These are phyloP conservation scores for Microdon myrmicae DNA, from an alignment of 2,888 invertebrate species.

Conservation along the genomic window DNA sequence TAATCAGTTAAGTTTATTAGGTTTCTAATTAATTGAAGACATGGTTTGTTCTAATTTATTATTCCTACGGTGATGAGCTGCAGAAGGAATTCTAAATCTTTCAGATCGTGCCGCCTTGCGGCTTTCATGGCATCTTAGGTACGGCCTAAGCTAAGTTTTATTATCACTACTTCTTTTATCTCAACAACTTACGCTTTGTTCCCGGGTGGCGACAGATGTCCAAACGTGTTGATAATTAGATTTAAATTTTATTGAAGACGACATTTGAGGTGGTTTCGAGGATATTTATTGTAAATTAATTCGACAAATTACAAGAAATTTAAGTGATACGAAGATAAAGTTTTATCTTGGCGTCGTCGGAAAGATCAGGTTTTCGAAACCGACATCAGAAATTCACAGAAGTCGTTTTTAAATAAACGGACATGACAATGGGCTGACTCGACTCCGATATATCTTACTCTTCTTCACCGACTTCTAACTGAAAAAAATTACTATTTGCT, in stretches of 20 bases:
- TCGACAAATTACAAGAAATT: slow-evolving; percentile 21
- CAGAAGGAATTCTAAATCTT: slow-evolving; percentile 35
- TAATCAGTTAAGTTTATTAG: slow-evolving; percentile 49
- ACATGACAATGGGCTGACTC: too few species aligned
- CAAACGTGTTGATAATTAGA: slow-evolving; percentile 45
- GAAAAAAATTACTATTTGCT: too few species aligned
- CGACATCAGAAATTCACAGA: too few species aligned
- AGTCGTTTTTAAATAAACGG: too few species aligned
- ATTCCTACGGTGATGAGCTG: slow-evolving; percentile 14
- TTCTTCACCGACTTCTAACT: too few species aligned
- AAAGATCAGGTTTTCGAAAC: too few species aligned
- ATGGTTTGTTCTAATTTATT: slow-evolving; percentile 52
- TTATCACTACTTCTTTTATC: too few species aligned
- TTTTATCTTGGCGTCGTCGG: too few species aligned
- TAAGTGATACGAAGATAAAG: slow-evolving; percentile 11
- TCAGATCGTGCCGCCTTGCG: slow-evolving; percentile 36
- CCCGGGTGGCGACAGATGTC: slow-evolving; percentile 37
- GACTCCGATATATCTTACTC: too few species aligned
- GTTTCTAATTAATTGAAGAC: slow-evolving; percentile 51
- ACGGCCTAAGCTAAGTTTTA: too few species aligned
- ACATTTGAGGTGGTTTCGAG: slow-evolving; percentile 12
- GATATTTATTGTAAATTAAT: slow-evolving; percentile 35
- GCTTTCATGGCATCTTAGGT: slow-evolving; percentile 3
- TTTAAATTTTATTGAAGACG: slow-evolving; percentile 41
- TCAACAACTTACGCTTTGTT: slow-evolving; percentile 11